phyloP scores from a whole-genome alignment of 2,888 invertebrate genomes.

The Melolontha melolontha region DNA sequence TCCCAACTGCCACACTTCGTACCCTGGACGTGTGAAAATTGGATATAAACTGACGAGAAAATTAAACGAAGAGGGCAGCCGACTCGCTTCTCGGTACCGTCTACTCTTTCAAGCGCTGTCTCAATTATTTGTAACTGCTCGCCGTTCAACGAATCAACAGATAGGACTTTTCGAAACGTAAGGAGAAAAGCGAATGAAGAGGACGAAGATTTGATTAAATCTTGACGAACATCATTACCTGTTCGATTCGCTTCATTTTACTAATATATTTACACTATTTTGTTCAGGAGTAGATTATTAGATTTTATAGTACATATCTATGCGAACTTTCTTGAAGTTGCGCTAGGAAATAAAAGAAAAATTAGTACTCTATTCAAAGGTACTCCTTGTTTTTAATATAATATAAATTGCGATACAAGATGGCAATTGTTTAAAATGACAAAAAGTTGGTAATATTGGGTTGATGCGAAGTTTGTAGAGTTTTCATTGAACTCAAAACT shows the following conservation, averaged over 20 bases:
- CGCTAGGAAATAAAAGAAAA: too few species aligned
- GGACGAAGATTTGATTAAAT: constrained; percentile 7
- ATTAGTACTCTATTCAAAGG: too few species aligned
- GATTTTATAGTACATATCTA: too few species aligned
- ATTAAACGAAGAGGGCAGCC: constrained; percentile 13
- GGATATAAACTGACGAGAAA: constrained; percentile 21
- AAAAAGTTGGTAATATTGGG: too few species aligned
- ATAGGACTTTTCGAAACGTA: background rate
- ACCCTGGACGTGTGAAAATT: constrained; percentile 17
- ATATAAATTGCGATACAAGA: too few species aligned
- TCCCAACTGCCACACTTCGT: background rate
- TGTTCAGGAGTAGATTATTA: too few species aligned
- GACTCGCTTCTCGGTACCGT: background rate
- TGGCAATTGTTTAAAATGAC: too few species aligned
- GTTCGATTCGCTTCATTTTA: background rate
- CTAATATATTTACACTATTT: too few species aligned
- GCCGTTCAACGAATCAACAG: background rate
- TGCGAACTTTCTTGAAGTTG: too few species aligned
- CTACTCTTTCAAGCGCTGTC: background rate
- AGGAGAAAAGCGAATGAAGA: constrained; percentile 3
- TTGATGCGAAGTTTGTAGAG: too few species aligned
- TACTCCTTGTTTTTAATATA: too few species aligned
- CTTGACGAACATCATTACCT: constrained; percentile 1
- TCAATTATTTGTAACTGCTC: constrained; percentile 22
- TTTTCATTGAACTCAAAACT: too few species aligned